Evolutionary conservation across 2,113 vertebrate genomes (phyloP).

Genomic region (Bujurquina vittata): DNA sequence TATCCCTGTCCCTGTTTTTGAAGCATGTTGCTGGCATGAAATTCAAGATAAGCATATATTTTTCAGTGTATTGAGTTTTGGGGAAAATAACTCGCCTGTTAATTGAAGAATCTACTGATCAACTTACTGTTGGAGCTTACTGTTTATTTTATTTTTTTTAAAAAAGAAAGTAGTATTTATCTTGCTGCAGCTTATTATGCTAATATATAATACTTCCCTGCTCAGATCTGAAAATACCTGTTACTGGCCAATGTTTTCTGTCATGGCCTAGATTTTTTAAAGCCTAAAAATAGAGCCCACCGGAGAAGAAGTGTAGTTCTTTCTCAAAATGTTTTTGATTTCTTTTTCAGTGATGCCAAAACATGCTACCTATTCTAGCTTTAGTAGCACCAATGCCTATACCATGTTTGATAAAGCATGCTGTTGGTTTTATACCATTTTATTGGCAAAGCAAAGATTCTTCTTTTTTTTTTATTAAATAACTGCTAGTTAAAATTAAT

Average conservation of each 20-base stretch:
- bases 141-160: too few relatives aligned
- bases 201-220: background rate
- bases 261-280: background rate
- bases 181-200: background rate
- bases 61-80: background rate
- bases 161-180: background rate
- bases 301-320: background rate
- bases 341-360: background rate
- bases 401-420: background rate
- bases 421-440: fast-evolving
- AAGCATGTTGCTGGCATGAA: background rate
- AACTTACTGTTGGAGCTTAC: background rate
- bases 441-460: background rate
- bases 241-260: background rate
- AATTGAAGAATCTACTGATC: background rate
- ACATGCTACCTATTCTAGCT: background rate
- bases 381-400: background rate
- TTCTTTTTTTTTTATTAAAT: background rate
- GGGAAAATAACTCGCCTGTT: background rate
- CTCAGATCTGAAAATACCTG: background rate
- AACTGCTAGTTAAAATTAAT: background rate
- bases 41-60: background rate
- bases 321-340: background rate
- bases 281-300: background rate
- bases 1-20: fast-evolving